Evolutionary conservation across 2,888 invertebrate genomes (phyloP), one percentile per base, ranked within the genome.

Genomic region (Trachelus stipa): DNA sequence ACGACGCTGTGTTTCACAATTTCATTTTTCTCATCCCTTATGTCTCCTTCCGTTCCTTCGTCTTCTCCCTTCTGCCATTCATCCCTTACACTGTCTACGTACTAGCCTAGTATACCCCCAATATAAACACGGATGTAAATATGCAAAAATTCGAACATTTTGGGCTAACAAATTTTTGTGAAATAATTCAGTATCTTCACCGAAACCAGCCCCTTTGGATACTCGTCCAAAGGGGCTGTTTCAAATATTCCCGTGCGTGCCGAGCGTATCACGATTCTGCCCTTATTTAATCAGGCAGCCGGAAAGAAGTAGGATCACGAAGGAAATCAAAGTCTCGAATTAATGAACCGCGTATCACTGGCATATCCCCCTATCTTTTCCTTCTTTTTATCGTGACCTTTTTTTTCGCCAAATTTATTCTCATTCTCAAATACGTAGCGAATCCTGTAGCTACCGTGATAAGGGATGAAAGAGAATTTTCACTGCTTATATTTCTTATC

Each of bases 321-420:
- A 23, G 23, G 23, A 56, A 56, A 56, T 56, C 56, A 56, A 56
- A 56, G 23, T 23, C 77, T 76, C 78, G 76, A 82, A 77, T 78
- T 81, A 82, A 82, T 82, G 81, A 82, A 82, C 69, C 77, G 76
- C 73, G 79, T 77, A 81, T 81, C 56, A 9, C 23, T 23, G 56
- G 9, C 2, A 9, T 9, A 23, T 9, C 56, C 56, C 40, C 3
- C 12, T 35, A 35, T 35, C 35, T 12, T 35, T 35, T 35, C 35
- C 35, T 6, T 6, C 12, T 9, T 56, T 56, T 56, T 23, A 56
- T 56, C 9, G 9, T 23, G 9, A 56, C 15, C 12, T 37, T 23
- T 56, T 37, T 40, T 40, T 23, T 56, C 56, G 9, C 56, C 15
- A 56, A 15, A 56, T 6, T 56, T 56, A 56, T 56, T 56, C 56